Base-by-base conservation (phyloP, 1,140 invertebrate genomes). In the Plodia interpunctella region DNA sequence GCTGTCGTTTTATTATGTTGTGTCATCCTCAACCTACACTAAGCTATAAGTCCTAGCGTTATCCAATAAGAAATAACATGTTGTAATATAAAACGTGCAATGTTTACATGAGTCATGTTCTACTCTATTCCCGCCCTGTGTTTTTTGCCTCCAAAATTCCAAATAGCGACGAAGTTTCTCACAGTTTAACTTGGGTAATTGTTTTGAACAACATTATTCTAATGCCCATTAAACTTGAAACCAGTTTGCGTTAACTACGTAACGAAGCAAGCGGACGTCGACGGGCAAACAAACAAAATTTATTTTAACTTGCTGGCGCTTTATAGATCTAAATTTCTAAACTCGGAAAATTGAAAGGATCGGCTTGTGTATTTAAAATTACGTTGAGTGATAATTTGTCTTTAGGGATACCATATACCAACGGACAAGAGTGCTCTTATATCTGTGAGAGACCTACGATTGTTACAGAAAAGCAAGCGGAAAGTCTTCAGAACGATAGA, bases 101-200 rank as follows among this genome's bases (percentile, higher is more conserved):
- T 50, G 11, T 50, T 19, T 52, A 20, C 8, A 19, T 52, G 19
- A 20, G 5, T 32, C 30, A 32, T 32, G 10, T 32, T 10, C 6
- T 8, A 10, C 9, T 11, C 10, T 3, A 28, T 11, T 9, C 11
- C 30, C 8, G 8, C 30, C 2, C 11, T 44, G 15, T 4, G 15
- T 44, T 44, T 44, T 44, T 15, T 15, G 32, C 38, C 0, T 44
- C 38, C 38, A 44, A 44, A 44, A 44, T 44, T 44, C 15, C 66
- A 61, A 70, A 52, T 67, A 59, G 66, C 56, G 52, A 58, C 59
- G 38, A 64, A 70, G 59, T 71, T 74, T 75, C 72, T 66, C 72
- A 75, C 72, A 75, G 61, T 68, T 63, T 67, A 56, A 62, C 57
- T 59, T 61, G 59, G 19, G 60, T 75, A 72, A 72, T 75, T 75